Evolutionary conservation across 2,797 vertebrate species (phyloP).

Genomic region (Hydrolagus colliei): DNA sequence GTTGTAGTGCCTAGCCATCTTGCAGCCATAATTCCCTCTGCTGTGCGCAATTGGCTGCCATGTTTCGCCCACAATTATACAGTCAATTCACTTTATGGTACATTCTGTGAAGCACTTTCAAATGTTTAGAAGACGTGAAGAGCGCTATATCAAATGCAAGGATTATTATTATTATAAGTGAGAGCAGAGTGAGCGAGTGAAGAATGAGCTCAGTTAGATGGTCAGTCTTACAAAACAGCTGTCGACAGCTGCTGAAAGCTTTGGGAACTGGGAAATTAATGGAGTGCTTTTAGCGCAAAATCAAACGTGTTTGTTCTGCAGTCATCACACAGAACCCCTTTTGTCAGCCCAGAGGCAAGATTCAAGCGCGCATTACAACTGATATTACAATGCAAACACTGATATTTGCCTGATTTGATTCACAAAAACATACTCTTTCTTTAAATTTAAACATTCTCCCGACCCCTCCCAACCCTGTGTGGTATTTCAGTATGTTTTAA

Average conservation of each 20-base stretch:
- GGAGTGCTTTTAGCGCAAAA: background rate
- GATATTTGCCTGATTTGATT: background rate
- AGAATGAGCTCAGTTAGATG: background rate
- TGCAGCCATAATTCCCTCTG: background rate
- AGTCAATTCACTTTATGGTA: too few relatives aligned
- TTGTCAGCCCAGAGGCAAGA: background rate
- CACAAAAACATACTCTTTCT: too few relatives aligned
- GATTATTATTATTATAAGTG: background rate
- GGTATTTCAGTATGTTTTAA: background rate
- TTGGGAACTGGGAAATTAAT: background rate
- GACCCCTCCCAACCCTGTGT: background rate
- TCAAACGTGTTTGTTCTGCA: background rate
- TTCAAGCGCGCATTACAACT: background rate
- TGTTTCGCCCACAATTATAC: too few relatives aligned
- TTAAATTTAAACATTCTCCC: background rate
- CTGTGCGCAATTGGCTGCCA: too few relatives aligned
- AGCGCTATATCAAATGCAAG: too few relatives aligned
- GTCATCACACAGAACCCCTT: background rate
- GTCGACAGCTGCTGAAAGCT: background rate
- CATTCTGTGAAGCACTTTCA: too few relatives aligned
- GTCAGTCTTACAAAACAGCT: background rate
- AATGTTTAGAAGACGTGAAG: too few relatives aligned
- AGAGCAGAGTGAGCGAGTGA: background rate
- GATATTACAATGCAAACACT: too few relatives aligned
- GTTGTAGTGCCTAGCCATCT: background rate